Conservation (phyloP, 2,113 vertebrate species). For the Hemibagrus wyckioides region DNA sequence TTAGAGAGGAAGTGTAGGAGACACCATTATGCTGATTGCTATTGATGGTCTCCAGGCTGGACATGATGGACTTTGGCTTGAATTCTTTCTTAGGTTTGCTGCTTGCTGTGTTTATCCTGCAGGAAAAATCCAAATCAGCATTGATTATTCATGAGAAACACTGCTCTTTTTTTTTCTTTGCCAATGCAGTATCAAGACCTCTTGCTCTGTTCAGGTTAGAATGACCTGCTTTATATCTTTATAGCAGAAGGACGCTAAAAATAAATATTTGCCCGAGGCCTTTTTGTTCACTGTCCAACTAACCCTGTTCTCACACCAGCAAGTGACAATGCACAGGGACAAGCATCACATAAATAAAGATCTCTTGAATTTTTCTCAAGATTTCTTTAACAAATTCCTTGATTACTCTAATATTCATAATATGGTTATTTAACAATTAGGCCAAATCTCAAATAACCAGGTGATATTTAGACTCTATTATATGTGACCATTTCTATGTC, state of each 20-base stretch:
- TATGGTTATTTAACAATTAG: neutral
- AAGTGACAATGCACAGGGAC: neutral
- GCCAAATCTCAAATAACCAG: neutral
- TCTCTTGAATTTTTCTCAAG: neutral
- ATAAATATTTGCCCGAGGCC: neutral
- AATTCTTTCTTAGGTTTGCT: constrained; percentile 80
- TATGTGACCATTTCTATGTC: too few relatives aligned
- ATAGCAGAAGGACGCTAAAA: neutral
- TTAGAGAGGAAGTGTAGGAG: constrained; percentile 71
- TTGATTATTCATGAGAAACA: too few relatives aligned
- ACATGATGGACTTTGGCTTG: constrained; percentile 76
- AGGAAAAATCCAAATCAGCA: constrained; percentile 35
- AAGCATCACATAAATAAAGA: neutral
- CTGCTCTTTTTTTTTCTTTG: neutral
- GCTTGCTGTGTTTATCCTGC: constrained; percentile 82
- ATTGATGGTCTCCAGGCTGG: constrained; percentile 72
- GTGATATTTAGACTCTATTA: too few relatives aligned
- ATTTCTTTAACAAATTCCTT: neutral
- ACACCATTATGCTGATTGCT: constrained; percentile 81
- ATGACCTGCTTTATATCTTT: neutral
- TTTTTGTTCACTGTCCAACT: neutral
- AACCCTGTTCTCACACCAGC: neutral
- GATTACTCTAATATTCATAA: neutral
- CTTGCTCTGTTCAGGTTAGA: neutral
- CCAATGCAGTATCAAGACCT: neutral